phyloP scores from a whole-genome alignment of 1,140 invertebrate species.

The Lepidurus arcticus region DNA sequence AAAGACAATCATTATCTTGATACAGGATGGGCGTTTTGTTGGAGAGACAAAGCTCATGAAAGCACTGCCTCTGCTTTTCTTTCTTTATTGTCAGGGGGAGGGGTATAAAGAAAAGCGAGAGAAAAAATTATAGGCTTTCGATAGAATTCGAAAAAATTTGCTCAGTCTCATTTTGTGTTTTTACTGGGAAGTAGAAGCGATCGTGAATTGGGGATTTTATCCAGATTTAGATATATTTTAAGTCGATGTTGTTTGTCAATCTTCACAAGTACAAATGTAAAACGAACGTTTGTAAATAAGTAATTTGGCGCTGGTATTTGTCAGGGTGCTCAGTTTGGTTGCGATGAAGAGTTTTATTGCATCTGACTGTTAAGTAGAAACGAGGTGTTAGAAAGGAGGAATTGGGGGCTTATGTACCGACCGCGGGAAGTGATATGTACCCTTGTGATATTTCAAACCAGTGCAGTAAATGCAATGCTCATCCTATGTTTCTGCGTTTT shows the following conservation, averaged over 20 bases:
- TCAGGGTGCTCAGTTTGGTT: slow-evolving; percentile 8
- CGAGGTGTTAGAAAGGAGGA: not conserved
- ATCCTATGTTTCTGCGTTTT: not conserved
- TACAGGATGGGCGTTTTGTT: not conserved
- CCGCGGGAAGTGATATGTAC: slow-evolving; percentile 13
- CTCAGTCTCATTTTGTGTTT: not conserved
- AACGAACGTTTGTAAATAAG: slow-evolving; percentile 10
- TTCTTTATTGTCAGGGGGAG: not conserved
- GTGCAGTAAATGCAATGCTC: slow-evolving; percentile 21
- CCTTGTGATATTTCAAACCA: slow-evolving; percentile 22
- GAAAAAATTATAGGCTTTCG: not conserved
- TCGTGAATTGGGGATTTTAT: not conserved
- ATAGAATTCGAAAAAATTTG: not conserved
- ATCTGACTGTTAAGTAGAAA: not conserved
- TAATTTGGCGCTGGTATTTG: not conserved
- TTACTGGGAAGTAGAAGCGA: not conserved
- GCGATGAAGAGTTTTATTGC: not conserved
- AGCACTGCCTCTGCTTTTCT: slow-evolving; percentile 3
- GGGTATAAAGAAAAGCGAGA: not conserved
- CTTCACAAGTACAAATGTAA: slow-evolving; percentile 11
- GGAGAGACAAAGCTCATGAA: not conserved
- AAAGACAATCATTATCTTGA: slow-evolving; percentile 24
- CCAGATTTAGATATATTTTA: slow-evolving; percentile 14
- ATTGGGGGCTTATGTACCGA: not conserved
- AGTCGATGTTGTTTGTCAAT: slow-evolving; percentile 10